Evolutionary conservation across 1,140 invertebrate genomes (phyloP), one percentile per base, ranked within the genome.

Genomic region (Hyphantria cunea): DNA sequence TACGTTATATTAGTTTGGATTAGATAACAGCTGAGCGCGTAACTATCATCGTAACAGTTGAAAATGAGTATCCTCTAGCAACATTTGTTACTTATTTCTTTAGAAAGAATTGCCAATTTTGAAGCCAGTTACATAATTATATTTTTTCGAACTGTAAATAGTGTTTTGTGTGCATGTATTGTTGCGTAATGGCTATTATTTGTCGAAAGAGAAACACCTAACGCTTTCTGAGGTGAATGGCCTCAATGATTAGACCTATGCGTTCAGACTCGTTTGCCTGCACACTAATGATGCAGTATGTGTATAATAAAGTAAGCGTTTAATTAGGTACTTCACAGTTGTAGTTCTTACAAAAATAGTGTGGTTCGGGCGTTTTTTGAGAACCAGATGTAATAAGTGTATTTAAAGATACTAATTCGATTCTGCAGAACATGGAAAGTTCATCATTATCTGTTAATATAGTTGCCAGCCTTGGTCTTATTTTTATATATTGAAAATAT

Each of bases 201-300:
- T 42, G 39, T 42, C 17, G 37, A 44, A 54, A 53, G 51, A 39
- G 51, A 54, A 54, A 54, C 39, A 54, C 51, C 51, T 44, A 44
- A 54, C 17, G 42, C 42, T 54, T 39, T 42, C 51, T 8, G n/a
- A 42, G 51, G 51, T 54, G 39, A 54, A 54, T n/a, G 51, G 31
- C 15, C 51, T 41, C 11, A 9, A 6, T 44, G 51, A 54, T 54
- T 54, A 31, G 51, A 54, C 11, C 11, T 42, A 42, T 54, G 12
- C 32, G 13, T 3, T 25, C 11, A 8, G 13, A 54, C 11, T 13
- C 10, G n/a, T 25, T 12, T 49, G 25, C 31, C n/a, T 17, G 10
- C 25, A 31, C 6, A 49, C 47, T 31, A 9, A 11, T 6, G 1
- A 6, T 33, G 12, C n/a, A 33, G 31, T 50, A 4, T 49, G 17